Conservation (phyloP, 2,888 invertebrate species). For the Atethmia centrago region DNA sequence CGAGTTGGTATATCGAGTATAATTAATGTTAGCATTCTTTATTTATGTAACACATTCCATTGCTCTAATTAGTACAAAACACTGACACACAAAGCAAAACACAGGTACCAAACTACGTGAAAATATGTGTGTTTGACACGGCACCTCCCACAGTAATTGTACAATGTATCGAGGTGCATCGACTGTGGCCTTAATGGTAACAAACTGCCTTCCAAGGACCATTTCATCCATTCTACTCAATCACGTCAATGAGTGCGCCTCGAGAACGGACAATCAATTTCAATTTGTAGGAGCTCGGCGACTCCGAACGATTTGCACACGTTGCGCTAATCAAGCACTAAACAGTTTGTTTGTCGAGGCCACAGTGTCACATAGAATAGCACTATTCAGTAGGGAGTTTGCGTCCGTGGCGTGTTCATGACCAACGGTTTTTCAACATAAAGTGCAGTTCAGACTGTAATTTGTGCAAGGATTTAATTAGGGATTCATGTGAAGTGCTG, state of each 20-base stretch:
- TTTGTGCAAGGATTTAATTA: conserved; percentile 51
- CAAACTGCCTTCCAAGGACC: conserved; percentile 81
- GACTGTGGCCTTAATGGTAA: conserved; percentile 71
- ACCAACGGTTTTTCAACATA: conserved; percentile 43
- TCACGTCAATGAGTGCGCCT: conserved; percentile 84
- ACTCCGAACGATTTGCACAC: conserved; percentile 84
- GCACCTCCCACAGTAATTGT: conserved; percentile 52
- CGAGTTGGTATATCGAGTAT: neutral
- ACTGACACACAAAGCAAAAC: conserved; percentile 42
- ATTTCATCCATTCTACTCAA: conserved; percentile 85
- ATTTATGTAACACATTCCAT: conserved; percentile 34
- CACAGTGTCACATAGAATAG: conserved; percentile 78
- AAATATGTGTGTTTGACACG: conserved; percentile 51
- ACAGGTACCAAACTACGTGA: conserved; percentile 55
- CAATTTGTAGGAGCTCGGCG: conserved; percentile 77
- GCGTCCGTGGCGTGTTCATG: conserved; percentile 72
- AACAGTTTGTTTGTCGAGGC: conserved; percentile 83
- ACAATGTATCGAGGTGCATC: conserved; percentile 65
- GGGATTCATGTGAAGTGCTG: conserved; percentile 56
- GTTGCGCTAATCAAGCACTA: conserved; percentile 89
- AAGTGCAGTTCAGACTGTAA: conserved; percentile 50
- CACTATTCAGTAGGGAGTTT: conserved; percentile 71
- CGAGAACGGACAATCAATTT: conserved; percentile 83
- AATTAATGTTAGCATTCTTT: neutral
- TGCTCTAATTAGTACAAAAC: conserved; percentile 42